Evolutionary conservation across 2,888 invertebrate genomes (phyloP).

Genomic region (Eupithecia subfuscata): DNA sequence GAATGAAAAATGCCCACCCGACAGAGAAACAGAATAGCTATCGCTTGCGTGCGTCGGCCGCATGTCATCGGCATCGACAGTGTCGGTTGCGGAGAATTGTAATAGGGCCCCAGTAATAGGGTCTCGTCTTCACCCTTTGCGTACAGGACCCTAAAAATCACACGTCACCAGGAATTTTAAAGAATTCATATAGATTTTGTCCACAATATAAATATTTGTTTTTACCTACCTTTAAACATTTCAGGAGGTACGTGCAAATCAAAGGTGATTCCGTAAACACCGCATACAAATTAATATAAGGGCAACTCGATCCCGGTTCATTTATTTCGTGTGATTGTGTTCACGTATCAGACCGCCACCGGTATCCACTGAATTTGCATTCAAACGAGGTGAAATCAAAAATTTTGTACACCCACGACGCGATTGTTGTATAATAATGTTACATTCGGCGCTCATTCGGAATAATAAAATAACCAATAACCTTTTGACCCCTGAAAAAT

Average conservation of each 20-base stretch:
- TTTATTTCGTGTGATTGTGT: slow-evolving; percentile 56
- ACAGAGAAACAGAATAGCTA: too few relatives aligned
- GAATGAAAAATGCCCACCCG: too few relatives aligned
- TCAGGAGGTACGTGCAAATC: background rate
- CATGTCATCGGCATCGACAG: too few relatives aligned
- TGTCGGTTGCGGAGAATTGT: too few relatives aligned
- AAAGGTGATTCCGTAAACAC: slow-evolving; percentile 28
- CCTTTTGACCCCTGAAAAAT: background rate
- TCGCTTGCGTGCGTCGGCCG: too few relatives aligned
- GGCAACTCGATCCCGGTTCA: slow-evolving; percentile 47
- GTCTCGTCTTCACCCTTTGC: too few relatives aligned
- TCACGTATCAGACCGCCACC: slow-evolving; percentile 53
- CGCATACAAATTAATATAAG: slow-evolving; percentile 42
- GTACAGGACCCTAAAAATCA: too few relatives aligned
- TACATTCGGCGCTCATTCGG: slow-evolving; percentile 38
- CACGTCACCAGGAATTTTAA: background rate
- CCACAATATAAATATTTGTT: background rate
- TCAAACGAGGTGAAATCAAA: slow-evolving; percentile 62
- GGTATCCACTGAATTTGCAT: slow-evolving; percentile 57
- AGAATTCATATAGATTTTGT: background rate
- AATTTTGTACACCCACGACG: slow-evolving; percentile 45
- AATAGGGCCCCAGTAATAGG: too few relatives aligned
- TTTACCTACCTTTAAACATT: background rate
- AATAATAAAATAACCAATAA: slow-evolving; percentile 36
- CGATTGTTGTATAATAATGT: slow-evolving; percentile 46